Evolutionary conservation across 2,888 invertebrate species (phyloP).

Genomic region (Belgica antarctica): DNA sequence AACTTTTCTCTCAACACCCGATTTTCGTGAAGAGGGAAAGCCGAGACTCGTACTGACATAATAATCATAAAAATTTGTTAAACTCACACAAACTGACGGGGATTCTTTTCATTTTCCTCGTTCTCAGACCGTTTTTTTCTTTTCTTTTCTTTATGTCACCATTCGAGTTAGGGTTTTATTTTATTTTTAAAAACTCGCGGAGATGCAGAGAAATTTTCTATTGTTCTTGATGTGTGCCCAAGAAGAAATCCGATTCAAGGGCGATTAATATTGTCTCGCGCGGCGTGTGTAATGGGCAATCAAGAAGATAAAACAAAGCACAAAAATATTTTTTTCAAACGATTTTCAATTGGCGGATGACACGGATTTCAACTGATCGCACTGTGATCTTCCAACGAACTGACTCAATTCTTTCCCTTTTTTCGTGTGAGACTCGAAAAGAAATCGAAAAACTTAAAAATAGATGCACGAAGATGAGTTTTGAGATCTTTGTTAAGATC

Average conservation of each 20-base stretch:
- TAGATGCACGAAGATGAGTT: not conserved
- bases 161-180: constrained; percentile 25
- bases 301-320: not conserved
- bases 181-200: constrained; percentile 1
- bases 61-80: constrained; percentile 29
- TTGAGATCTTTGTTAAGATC: constrained; percentile 15
- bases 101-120: not conserved
- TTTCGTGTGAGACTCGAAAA: constrained; percentile 14
- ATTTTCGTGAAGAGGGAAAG: not conserved
- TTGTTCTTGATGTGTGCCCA: not conserved
- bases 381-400: constrained; percentile 27
- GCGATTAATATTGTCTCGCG: not conserved
- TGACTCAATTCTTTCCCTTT: constrained; percentile 20
- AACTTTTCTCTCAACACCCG: constrained; percentile 21
- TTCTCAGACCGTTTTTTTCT: constrained; percentile 29
- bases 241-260: not conserved
- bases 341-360: not conserved
- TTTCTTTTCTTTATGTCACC: constrained; percentile 25
- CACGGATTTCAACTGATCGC: constrained; percentile 21
- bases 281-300: not conserved
- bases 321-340: not conserved
- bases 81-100: constrained; percentile 34
- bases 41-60: constrained; percentile 28
- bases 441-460: not conserved
- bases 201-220: not conserved